A percentile compares a stretch with the other conserved stretches of the same genome.
Evolutionary conservation across 2,113 vertebrate genomes (phyloP).

Genomic region (Prolemur simus): DNA sequence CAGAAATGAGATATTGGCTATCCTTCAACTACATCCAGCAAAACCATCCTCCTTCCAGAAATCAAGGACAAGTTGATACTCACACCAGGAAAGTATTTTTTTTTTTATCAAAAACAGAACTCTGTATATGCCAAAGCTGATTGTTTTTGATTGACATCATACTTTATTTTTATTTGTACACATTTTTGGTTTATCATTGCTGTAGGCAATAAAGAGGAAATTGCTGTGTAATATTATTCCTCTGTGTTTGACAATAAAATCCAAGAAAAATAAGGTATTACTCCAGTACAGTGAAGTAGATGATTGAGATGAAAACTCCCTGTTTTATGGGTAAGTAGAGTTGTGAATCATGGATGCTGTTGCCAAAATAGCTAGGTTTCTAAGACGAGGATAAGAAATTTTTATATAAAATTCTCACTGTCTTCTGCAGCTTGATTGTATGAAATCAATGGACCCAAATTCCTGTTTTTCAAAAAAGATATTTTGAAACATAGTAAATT

Average conservation of each 20-base stretch:
- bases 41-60: slow-evolving; percentile 20
- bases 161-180: slow-evolving; percentile 20
- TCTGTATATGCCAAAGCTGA: slow-evolving; percentile 12
- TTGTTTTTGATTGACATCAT: slow-evolving; percentile 23
- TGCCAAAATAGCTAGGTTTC: background rate
- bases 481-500: slow-evolving; percentile 14
- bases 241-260: slow-evolving; percentile 60
- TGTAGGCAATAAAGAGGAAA: slow-evolving; percentile 53
- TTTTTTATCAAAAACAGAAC: slow-evolving; percentile 23
- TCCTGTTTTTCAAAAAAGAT: background rate
- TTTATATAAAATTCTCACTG: background rate
- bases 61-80: slow-evolving; percentile 34
- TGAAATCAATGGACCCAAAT: background rate
- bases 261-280: slow-evolving; percentile 56
- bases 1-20: background rate
- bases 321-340: slow-evolving; percentile 15
- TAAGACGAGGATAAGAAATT: background rate
- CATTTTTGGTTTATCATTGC: slow-evolving; percentile 42
- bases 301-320: slow-evolving; percentile 24
- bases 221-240: slow-evolving; percentile 39
- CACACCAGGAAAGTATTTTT: background rate
- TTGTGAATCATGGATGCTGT: slow-evolving; percentile 27
- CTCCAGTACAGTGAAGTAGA: slow-evolving; percentile 1
- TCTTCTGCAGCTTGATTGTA: background rate
- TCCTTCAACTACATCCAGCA: background rate